Conservation (phyloP, 2,888 invertebrate genomes). For the Opisthograptis luteolata region DNA sequence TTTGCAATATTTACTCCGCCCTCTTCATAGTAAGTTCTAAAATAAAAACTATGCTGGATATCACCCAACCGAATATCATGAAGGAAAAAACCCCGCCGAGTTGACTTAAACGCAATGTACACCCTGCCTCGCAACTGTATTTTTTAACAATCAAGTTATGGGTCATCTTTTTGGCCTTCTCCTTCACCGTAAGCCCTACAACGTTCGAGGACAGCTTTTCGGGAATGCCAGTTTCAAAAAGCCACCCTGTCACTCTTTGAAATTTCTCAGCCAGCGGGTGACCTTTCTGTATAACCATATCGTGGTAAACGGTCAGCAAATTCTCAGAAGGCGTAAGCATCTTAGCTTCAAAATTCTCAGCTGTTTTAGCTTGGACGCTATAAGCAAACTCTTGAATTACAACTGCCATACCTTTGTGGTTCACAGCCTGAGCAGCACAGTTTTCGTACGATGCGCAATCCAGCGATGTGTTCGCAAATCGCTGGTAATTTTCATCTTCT, state of each 20-base stretch:
- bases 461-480: conserved; percentile 50
- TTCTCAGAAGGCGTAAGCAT: conserved; percentile 54
- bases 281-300: conserved; percentile 62
- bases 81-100: conserved; percentile 59
- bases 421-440: conserved; percentile 47
- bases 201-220: conserved; percentile 55
- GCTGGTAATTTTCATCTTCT: conserved; percentile 50
- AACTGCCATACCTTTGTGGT: conserved; percentile 57
- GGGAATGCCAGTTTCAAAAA: conserved; percentile 69
- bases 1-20: too few species aligned
- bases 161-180: conserved; percentile 51
- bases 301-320: conserved; percentile 60
- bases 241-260: conserved; percentile 43
- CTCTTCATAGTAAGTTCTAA: too few species aligned
- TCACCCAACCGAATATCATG: conserved; percentile 57
- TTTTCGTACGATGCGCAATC: conserved; percentile 53
- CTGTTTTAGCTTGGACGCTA: conserved; percentile 54
- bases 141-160: conserved; percentile 57
- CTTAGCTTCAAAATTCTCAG: conserved; percentile 61
- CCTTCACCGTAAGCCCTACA: conserved; percentile 56
- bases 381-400: conserved; percentile 53
- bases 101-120: conserved; percentile 58
- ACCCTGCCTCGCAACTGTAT: conserved; percentile 65
- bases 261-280: conserved; percentile 48
- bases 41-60: conserved; percentile 54